Percentiles rank a stretch among this genome's conserved stretches.
phyloP scores from a whole-genome alignment of 2,888 invertebrate species.

The Agrenia bidenticulata region DNA sequence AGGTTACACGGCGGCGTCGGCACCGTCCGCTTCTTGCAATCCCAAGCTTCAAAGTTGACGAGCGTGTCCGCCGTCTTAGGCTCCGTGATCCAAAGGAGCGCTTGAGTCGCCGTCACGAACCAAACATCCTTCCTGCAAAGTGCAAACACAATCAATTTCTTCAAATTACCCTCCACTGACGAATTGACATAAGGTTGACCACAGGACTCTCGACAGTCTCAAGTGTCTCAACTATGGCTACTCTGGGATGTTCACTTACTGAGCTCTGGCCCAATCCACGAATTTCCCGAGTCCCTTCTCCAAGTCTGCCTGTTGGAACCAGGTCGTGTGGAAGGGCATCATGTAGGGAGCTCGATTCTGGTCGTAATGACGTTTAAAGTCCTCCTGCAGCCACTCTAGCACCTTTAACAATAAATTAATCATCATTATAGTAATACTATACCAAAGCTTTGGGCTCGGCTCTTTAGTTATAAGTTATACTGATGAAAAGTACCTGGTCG shows the following conservation, averaged over 20 bases:
- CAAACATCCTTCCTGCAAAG: constrained; percentile 75
- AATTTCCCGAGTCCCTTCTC: constrained; percentile 82
- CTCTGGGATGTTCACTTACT: no score
- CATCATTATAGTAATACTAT: no score
- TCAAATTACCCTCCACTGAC: no score
- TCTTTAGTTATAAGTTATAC: no score
- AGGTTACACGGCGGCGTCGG: constrained; percentile 76
- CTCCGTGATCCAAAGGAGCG: constrained; percentile 87
- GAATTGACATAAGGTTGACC: no score
- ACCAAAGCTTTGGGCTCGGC: no score
- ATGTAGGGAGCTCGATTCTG: constrained; percentile 88
- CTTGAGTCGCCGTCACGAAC: constrained; percentile 83
- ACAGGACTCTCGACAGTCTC: no score
- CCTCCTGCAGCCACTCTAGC: constrained; percentile 84
- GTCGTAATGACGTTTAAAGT: constrained; percentile 79
- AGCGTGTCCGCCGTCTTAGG: constrained; percentile 71
- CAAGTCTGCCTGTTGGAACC: constrained; percentile 86
- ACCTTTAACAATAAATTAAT: constrained; percentile 43
- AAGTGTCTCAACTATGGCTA: no score
- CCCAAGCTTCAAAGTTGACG: constrained; percentile 76
- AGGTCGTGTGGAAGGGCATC: constrained; percentile 95
- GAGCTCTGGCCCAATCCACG: constrained; percentile 73
- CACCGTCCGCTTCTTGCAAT: constrained; percentile 69
- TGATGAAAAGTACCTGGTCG: constrained; percentile 61
- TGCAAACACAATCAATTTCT: no score